Base-by-base conservation (phyloP, 2,113 vertebrate species). In the Chionis minor region DNA sequence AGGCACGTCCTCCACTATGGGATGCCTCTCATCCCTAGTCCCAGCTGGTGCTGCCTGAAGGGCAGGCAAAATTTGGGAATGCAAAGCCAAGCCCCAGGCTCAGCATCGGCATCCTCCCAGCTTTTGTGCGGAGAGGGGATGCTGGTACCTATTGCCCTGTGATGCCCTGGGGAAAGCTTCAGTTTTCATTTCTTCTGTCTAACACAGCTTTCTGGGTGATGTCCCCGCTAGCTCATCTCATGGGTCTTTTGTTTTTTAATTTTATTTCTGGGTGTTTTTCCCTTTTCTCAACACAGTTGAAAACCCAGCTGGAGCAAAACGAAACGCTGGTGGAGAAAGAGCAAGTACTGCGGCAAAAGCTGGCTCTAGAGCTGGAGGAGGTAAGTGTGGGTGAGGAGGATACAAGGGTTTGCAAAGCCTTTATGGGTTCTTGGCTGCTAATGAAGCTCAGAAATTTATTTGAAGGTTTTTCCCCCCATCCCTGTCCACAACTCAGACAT, bases 341-440 rank as follows among this genome's bases (percentile, higher is more conserved):
- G 96, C 98, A 97, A 62, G 85, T 44, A 9, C 97, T 96, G 93
- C 97, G 98, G 87, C 98, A 98, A 91, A 97, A 98, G 96, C 98
- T 99, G 52, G 94, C 87, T 0, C 95, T 94, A 4, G 98, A 99
- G 95, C 98, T 99, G 88, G 98, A 99, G 86, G 98, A 99, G 98
- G 99, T 99, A 70, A 83, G 97, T 71, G n/a, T 3, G 5, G 38
- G 23, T 0, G 0, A 54, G 62, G 33, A 70, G 66, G 44, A 45
- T 17, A 27, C 18, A 10, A 54, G 12, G 32, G 7, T 56, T 56
- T 81, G 67, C 40, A 80, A 75, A 91, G 58, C 32, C 28, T 55
- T 65, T 11, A 38, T 81, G 58, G 23, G 18, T 70, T 90, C 52
- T 62, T 20, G 24, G 49, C 49, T 86, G 67, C 67, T 86, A 61